Base-by-base conservation (phyloP, 2,888 invertebrate species). In the Orgyia antiqua region DNA sequence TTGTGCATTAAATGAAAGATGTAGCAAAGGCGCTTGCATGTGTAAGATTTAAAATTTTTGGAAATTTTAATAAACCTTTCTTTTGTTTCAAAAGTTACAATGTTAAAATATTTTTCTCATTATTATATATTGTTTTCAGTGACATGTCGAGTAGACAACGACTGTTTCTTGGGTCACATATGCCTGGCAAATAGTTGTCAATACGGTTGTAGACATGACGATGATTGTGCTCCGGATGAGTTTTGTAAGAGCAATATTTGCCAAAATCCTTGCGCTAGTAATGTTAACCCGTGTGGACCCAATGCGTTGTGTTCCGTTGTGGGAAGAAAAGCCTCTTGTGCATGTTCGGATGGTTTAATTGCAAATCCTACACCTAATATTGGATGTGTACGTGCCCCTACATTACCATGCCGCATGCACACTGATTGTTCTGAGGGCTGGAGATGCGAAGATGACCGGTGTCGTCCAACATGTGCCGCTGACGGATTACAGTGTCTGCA, bases 161-260 rank as follows among this genome's bases (percentile, higher is more conserved):
- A 97, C 58, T 97, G 96, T 58, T 96, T 96, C 89, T 86, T 96
- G 36, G 96, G 96, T 1, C 95, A 96, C 58, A 94, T 96, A 45
- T 97, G 97, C 60, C 76, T 95, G 33, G 90, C 91, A 58, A 95
- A 94, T 58, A 93, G 93, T 79, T 96, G 96, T 61, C 89, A 93
- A 36, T 93, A 92, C 49, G 96, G 96, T 20, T 97, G 96, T 63
- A 92, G 94, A 45, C 89, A 90, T 10, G 94, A 96, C 58, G 95
- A 94, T 51, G 96, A 97, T 65, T 96, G 96, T 68, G 92, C 94
- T 45, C 92, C 92, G 0, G 93, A 93, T 30, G 94, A 95, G 67
- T 91, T 94, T 4, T 96, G 96, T 58, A 88, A 92, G 50, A 90
- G 90, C 44, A 94, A 95, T 65, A 90, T 91, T 54, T 96, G 96